Evolutionary conservation across 1,140 invertebrate species (phyloP).

Genomic region (Phortica variegata): DNA sequence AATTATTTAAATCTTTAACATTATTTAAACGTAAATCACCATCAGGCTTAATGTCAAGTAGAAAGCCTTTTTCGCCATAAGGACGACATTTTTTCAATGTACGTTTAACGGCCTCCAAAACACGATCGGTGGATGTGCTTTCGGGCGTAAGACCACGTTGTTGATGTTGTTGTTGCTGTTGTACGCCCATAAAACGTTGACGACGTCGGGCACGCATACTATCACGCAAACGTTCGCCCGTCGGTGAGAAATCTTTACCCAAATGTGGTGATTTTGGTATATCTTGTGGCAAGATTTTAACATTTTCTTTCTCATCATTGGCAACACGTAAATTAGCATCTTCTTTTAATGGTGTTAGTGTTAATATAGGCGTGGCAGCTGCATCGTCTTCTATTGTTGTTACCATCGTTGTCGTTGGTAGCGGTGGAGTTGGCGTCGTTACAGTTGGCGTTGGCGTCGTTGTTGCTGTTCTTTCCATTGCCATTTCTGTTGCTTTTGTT

Average conservation of each 20-base stretch:
- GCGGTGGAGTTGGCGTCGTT: background rate
- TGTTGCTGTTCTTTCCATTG: background rate
- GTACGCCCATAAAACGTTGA: constrained; percentile 39
- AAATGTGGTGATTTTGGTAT: constrained; percentile 56
- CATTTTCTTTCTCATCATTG: constrained; percentile 28
- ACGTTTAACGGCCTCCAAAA: constrained; percentile 34
- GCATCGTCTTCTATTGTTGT: constrained; percentile 4
- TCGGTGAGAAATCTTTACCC: constrained; percentile 55
- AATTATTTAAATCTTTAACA: constrained; percentile 51
- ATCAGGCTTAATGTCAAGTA: constrained; percentile 44
- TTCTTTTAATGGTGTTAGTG: background rate
- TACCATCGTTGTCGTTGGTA: background rate
- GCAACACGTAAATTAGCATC: background rate
- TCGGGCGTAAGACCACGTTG: constrained; percentile 31
- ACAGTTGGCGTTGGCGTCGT: background rate
- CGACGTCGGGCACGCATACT: constrained; percentile 50
- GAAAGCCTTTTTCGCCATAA: constrained; percentile 49
- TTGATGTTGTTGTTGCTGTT: constrained; percentile 21
- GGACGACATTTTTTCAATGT: constrained; percentile 41
- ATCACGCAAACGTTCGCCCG: constrained; percentile 46
- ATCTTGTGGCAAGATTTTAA: constrained; percentile 33
- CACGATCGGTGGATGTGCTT: constrained; percentile 41
- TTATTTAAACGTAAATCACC: constrained; percentile 44
- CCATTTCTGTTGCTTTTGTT: background rate
- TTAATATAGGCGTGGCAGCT: background rate